These are phyloP conservation scores for Chaetodon trifascialis DNA, from an alignment of 2,113 vertebrate genomes.

Conservation along the genomic window DNA sequence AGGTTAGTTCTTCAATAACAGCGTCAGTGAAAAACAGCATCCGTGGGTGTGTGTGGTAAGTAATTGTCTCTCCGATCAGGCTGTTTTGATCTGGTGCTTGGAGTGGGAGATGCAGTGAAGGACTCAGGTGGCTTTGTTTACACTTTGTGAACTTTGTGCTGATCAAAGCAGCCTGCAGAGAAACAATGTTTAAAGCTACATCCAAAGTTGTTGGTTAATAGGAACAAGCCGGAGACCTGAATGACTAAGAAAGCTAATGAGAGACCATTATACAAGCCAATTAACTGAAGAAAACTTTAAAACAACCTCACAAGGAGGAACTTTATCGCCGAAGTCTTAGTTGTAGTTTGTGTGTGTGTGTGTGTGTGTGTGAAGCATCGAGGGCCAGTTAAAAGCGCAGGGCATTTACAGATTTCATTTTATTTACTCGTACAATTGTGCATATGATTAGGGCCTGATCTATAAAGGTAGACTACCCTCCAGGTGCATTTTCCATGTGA, in stretches of 20 bases:
- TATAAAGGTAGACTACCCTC: not conserved
- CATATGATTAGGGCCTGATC: constrained; percentile 26
- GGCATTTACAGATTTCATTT: constrained; percentile 10
- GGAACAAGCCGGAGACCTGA: constrained; percentile 18
- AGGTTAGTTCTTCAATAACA: not conserved
- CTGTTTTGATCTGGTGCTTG: constrained; percentile 11
- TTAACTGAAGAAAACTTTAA: constrained; percentile 39
- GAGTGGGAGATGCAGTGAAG: not conserved
- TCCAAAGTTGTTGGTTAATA: constrained; percentile 24
- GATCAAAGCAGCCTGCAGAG: constrained; percentile 28
- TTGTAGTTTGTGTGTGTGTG: not conserved
- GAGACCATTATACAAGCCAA: constrained; percentile 9
- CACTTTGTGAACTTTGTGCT: constrained; percentile 28
- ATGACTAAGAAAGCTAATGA: constrained; percentile 27
- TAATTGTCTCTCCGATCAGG: constrained; percentile 1
- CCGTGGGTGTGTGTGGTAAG: constrained; percentile 1
- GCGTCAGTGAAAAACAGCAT: not conserved
- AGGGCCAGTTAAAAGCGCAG: not conserved
- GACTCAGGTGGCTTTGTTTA: constrained; percentile 39
- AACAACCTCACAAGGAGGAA: constrained; percentile 22
- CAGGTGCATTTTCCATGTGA: constrained; percentile 11
- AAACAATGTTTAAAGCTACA: constrained; percentile 19
- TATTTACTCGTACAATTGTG: constrained; percentile 10
- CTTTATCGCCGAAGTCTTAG: not conserved
- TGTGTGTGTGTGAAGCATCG: constrained; percentile 11